A percentile compares a stretch with the other conserved stretches of the same genome.
phyloP scores from a whole-genome alignment of 2,113 vertebrate genomes.

The Cavia aperea region DNA sequence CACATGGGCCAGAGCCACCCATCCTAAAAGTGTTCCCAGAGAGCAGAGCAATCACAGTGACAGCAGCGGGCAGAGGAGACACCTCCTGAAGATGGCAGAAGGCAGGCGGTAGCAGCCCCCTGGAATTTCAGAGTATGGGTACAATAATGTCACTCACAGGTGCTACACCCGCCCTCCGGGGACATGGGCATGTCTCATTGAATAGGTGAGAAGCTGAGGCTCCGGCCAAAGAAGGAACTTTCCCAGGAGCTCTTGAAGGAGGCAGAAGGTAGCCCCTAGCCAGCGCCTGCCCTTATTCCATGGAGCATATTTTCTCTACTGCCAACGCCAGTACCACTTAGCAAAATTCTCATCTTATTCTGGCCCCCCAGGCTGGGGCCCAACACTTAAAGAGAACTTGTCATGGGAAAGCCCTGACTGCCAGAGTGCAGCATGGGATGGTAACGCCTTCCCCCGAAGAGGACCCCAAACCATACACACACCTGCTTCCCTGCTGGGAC shows the following conservation, averaged over 20 bases:
- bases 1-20: neutral
- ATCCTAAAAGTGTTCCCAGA: neutral
- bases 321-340: neutral
- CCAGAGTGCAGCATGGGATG: neutral
- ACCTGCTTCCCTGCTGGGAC: neutral
- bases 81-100: neutral
- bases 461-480: neutral
- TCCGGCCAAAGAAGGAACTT: neutral
- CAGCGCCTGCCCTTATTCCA: neutral
- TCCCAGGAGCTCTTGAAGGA: neutral
- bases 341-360: neutral
- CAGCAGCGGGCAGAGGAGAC: neutral
- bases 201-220: neutral
- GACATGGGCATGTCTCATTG: rapidly evolving
- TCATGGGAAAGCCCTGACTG: neutral
- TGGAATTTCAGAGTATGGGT: neutral
- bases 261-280: neutral
- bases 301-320: neutral
- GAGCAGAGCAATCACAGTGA: neutral
- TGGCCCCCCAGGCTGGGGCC: neutral
- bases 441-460: neutral
- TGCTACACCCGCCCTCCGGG: rapidly evolving
- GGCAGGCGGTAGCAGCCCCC: neutral
- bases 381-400: neutral
- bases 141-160: rapidly evolving